Evolutionary conservation across 2,113 vertebrate species (phyloP).

Genomic region (Callospermophilus lateralis): DNA sequence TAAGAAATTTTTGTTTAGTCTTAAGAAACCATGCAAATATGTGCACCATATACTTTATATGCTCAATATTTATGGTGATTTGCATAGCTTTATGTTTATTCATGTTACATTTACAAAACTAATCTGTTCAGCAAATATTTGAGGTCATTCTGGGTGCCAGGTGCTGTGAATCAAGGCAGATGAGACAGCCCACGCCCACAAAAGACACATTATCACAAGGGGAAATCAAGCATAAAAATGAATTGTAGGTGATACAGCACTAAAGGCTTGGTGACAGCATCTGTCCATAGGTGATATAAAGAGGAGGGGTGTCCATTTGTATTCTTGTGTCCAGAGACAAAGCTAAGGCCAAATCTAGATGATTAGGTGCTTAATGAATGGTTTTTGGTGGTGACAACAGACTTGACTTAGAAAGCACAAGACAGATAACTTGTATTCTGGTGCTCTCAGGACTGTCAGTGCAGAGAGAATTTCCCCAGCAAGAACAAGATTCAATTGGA

Average conservation of each 20-base stretch:
- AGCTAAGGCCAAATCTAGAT: background rate
- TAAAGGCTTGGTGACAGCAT: background rate
- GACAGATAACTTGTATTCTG: background rate
- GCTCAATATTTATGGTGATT: constrained; percentile 52
- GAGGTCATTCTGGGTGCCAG: background rate
- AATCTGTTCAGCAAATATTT: constrained; percentile 69
- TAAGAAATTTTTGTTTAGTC: constrained; percentile 55
- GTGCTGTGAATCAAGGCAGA: background rate
- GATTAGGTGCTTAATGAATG: constrained; percentile 37
- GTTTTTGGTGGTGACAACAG: background rate
- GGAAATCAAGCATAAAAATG: constrained; percentile 17
- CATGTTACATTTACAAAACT: constrained; percentile 62
- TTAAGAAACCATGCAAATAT: constrained; percentile 60
- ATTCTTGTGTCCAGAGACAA: constrained; percentile 36
- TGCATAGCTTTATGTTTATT: constrained; percentile 65
- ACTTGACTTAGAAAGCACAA: background rate
- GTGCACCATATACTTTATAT: constrained; percentile 19
- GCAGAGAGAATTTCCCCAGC: background rate
- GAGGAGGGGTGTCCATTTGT: background rate
- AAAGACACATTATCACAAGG: background rate
- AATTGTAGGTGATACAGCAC: background rate
- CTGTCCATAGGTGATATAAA: background rate
- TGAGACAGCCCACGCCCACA: background rate
- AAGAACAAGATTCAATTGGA: background rate
- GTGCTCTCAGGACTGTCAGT: background rate